phyloP scores from a whole-genome alignment of 2,888 invertebrate genomes.

The Pseudococcus viburni region DNA sequence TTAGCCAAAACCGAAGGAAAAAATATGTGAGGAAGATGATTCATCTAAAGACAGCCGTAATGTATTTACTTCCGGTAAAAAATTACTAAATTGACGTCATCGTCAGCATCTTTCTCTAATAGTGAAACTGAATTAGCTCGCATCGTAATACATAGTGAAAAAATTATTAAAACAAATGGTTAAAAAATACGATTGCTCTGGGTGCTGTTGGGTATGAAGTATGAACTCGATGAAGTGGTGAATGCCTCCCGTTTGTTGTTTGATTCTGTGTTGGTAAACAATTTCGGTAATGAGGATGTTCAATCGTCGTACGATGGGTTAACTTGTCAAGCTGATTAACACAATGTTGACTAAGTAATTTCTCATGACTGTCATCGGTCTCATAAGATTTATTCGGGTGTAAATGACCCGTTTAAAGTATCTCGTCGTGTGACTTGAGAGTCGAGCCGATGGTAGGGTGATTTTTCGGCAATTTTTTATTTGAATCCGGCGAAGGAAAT shows the following conservation, averaged over 20 bases:
- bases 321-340: slow-evolving; percentile 41
- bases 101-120: not conserved
- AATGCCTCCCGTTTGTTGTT: not conserved
- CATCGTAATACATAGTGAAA: not conserved
- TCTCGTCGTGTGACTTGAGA: not conserved
- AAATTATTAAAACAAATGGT: not conserved
- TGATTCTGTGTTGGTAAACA: slow-evolving; percentile 29
- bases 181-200: not conserved
- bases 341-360: slow-evolving; percentile 10
- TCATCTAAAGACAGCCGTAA: not conserved
- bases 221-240: not conserved
- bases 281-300: slow-evolving; percentile 1
- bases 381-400: not conserved
- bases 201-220: not conserved
- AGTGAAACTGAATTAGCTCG: not conserved
- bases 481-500: not conserved
- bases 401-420: slow-evolving; percentile 22
- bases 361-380: slow-evolving; percentile 22
- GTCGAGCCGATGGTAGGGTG: not conserved
- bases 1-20: not conserved
- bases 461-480: not conserved
- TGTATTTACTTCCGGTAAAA: slow-evolving; percentile 27
- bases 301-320: not conserved
- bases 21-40: not conserved
- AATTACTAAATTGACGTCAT: slow-evolving; percentile 20